A percentile compares a stretch with the other conserved stretches of the same genome.
Conservation (phyloP, 2,113 vertebrate species). For the Labrus mixtus region DNA sequence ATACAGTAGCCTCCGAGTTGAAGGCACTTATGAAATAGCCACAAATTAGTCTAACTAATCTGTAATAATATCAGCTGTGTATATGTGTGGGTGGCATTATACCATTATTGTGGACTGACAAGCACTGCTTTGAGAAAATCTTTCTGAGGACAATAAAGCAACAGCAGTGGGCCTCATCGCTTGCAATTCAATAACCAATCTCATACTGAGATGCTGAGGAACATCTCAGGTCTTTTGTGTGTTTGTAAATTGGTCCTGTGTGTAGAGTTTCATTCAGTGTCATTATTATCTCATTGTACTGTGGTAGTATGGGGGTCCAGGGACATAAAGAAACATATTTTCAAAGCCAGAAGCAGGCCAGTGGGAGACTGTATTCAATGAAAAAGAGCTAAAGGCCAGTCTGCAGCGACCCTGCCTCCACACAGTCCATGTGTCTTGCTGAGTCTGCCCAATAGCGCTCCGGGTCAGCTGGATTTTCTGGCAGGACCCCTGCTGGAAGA, state of each 20-base stretch:
- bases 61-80: constrained; percentile 52
- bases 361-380: constrained; percentile 68
- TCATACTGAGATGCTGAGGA: constrained; percentile 66
- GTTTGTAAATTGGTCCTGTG: constrained; percentile 63
- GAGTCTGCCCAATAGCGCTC: constrained; percentile 56
- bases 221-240: constrained; percentile 60
- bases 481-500: constrained; percentile 36
- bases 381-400: constrained; percentile 68
- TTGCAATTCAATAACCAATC: constrained; percentile 64
- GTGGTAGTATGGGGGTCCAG: constrained; percentile 40
- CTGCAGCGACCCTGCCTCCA: constrained; percentile 31
- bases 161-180: constrained; percentile 67
- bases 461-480: constrained; percentile 60
- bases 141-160: constrained; percentile 65
- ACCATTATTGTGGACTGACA: constrained; percentile 59
- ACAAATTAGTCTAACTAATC: constrained; percentile 34
- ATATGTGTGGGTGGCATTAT: constrained; percentile 44
- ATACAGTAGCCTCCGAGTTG: constrained; percentile 28
- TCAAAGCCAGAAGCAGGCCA: constrained; percentile 65
- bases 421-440: constrained; percentile 61
- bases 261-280: constrained; percentile 57
- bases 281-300: constrained; percentile 66
- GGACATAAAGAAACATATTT: constrained; percentile 69
- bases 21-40: constrained; percentile 18
- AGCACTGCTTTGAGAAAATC: constrained; percentile 58